A percentile compares a stretch with the other conserved stretches of the same genome.
Conservation (phyloP, 2,888 invertebrate genomes). For the Anticlea derivata region DNA sequence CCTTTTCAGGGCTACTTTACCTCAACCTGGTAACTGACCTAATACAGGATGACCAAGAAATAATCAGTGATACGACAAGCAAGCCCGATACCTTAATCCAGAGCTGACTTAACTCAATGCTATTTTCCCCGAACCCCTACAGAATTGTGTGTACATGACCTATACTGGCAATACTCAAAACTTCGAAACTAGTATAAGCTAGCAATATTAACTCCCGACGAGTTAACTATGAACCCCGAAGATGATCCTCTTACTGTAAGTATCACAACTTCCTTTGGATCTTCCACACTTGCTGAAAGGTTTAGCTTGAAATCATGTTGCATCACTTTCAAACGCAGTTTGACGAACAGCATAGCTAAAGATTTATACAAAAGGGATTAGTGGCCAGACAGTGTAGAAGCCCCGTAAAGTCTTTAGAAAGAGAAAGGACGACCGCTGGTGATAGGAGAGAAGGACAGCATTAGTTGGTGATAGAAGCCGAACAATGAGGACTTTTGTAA, state of each 20-base stretch:
- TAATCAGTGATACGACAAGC: too few relatives aligned
- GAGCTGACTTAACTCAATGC: background rate
- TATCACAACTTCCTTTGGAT: conserved; percentile 6
- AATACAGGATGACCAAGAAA: too few relatives aligned
- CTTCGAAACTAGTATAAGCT: conserved; percentile 16
- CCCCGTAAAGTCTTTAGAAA: conserved; percentile 13
- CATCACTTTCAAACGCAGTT: background rate
- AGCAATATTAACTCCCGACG: conserved; percentile 23
- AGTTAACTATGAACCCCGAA: conserved; percentile 26
- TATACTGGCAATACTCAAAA: conserved; percentile 19
- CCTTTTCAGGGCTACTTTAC: too few relatives aligned
- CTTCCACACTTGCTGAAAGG: background rate
- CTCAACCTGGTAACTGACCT: too few relatives aligned
- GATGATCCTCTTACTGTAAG: conserved; percentile 23
- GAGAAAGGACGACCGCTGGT: conserved; percentile 10
- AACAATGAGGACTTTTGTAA: conserved; percentile 52
- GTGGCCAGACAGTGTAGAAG: background rate
- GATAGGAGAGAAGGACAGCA: conserved; percentile 17
- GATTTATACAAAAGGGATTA: too few relatives aligned
- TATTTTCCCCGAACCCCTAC: background rate
- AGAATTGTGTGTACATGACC: background rate
- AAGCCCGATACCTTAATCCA: background rate
- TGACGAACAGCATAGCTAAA: background rate
- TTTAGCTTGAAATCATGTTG: background rate
- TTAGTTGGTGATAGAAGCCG: conserved; percentile 34